Evolutionary conservation across 2,113 vertebrate species (phyloP).

Genomic region (Sceloporus tristichus): DNA sequence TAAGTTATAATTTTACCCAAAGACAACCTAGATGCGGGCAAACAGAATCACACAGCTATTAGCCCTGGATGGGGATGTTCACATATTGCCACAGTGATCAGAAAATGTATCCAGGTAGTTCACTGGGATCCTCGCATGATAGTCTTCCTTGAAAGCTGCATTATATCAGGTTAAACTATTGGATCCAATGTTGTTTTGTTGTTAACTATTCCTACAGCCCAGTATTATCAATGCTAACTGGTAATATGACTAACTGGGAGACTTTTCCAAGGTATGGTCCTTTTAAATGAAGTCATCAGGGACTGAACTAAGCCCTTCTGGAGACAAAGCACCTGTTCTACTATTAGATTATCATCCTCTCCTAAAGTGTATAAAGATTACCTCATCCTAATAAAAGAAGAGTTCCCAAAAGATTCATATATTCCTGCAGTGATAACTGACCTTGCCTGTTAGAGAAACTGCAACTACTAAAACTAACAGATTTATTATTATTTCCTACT

Average conservation of each 20-base stretch:
- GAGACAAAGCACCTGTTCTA: not conserved
- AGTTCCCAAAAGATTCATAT: too few species aligned
- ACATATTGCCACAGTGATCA: too few species aligned
- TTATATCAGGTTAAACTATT: not conserved
- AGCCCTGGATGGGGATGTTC: not conserved
- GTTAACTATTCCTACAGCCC: not conserved
- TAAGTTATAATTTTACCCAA: not conserved
- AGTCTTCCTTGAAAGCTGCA: not conserved
- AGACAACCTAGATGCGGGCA: not conserved
- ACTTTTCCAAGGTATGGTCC: not conserved
- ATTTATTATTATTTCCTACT: too few species aligned
- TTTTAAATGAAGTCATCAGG: not conserved
- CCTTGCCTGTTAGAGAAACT: too few species aligned
- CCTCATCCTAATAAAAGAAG: too few species aligned
- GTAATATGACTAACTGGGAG: not conserved
- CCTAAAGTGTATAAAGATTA: too few species aligned
- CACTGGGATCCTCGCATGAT: not conserved
- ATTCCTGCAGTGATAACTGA: too few species aligned
- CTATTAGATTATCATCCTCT: not conserved
- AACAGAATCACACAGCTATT: not conserved
- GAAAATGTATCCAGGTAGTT: not conserved
- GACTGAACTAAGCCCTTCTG: not conserved
- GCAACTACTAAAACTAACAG: too few species aligned
- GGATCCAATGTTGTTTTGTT: not conserved
- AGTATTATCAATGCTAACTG: not conserved